Evolutionary conservation across 2,888 invertebrate genomes (phyloP).

Genomic region (Pachycephus smyrnensis): DNA sequence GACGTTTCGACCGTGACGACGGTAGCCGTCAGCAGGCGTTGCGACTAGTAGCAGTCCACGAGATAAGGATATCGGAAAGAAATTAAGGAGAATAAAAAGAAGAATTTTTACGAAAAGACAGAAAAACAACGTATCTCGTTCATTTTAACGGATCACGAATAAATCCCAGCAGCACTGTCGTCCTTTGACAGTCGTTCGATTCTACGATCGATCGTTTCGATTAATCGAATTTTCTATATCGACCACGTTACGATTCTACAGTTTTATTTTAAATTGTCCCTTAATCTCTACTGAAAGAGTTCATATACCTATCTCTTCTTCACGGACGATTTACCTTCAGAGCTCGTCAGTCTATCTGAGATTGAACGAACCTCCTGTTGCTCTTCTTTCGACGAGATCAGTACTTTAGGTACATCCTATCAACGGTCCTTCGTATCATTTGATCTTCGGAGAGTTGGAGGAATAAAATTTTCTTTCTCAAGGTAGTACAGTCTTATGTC

Average conservation of each 20-base stretch:
- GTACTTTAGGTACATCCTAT: background rate
- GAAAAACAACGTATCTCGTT: too few species aligned
- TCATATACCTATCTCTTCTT: background rate
- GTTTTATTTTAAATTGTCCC: too few species aligned
- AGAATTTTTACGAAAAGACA: fast-evolving
- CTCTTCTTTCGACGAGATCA: background rate
- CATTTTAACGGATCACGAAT: too few species aligned
- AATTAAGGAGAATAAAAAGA: background rate
- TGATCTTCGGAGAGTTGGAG: background rate
- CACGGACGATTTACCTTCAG: background rate
- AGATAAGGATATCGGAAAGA: background rate
- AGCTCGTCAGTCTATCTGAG: background rate
- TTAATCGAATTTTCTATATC: too few species aligned
- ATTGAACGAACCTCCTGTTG: background rate
- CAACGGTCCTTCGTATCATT: background rate
- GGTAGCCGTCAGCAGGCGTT: background rate
- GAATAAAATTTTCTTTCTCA: background rate
- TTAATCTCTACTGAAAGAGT: too few species aligned
- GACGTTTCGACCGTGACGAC: background rate
- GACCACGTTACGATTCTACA: too few species aligned
- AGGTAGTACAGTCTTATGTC: background rate
- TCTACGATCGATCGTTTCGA: too few species aligned
- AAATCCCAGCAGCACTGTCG: too few species aligned
- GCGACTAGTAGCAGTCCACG: background rate
- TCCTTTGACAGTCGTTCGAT: too few species aligned